phyloP scores from a whole-genome alignment of 2,888 invertebrate species.

The Trachelus stipa region DNA sequence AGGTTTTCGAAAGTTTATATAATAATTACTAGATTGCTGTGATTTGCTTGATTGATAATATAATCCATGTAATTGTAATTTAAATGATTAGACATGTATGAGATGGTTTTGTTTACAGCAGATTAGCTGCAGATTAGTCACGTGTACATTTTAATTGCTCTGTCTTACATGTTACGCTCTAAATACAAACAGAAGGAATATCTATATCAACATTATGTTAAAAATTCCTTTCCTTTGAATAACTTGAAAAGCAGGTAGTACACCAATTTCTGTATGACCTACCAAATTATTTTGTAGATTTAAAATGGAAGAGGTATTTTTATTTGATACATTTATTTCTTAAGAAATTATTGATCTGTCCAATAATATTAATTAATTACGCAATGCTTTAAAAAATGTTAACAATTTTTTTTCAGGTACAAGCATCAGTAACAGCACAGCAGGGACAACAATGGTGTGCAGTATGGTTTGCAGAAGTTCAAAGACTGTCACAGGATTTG shows the following conservation, averaged over 20 bases:
- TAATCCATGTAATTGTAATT: neutral
- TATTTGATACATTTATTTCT: neutral
- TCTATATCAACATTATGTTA: too few relatives aligned
- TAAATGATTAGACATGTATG: neutral
- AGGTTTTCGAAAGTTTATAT: neutral
- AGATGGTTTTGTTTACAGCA: neutral
- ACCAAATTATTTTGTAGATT: neutral
- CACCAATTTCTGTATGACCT: neutral
- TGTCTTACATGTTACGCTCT: neutral
- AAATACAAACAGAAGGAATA: neutral
- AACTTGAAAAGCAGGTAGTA: neutral
- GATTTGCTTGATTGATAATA: too few relatives aligned
- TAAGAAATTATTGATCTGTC: neutral
- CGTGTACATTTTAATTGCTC: neutral
- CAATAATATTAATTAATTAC: neutral
- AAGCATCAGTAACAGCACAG: constrained; percentile 46
- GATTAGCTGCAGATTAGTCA: neutral
- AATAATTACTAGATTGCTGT: neutral
- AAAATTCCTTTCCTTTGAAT: neutral
- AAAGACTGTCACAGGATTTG: constrained; percentile 41
- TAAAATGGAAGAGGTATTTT: neutral
- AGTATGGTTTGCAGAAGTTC: constrained; percentile 41
- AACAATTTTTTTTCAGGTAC: constrained; percentile 42
- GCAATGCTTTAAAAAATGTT: neutral
- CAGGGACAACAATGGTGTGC: constrained; percentile 52